Conservation (phyloP, 2,113 vertebrate species). For the Microtus richardsoni region DNA sequence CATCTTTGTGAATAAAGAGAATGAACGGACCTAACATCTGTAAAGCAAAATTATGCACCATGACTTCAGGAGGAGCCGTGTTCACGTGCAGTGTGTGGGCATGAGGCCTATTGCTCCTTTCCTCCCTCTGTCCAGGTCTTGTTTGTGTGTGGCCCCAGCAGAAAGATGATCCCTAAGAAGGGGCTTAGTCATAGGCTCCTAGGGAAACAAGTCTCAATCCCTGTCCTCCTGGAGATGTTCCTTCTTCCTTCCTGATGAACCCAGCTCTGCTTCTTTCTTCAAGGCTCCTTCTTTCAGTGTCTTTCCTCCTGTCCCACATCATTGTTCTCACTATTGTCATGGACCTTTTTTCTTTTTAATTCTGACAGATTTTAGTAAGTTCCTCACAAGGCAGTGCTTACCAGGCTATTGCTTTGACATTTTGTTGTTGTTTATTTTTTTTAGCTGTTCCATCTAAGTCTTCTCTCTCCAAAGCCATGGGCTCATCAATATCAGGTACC, state of each 20-base stretch:
- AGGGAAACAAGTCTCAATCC: not conserved
- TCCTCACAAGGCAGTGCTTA: not conserved
- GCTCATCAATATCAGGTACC: not conserved
- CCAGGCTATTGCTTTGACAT: not conserved
- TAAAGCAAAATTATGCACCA: not conserved
- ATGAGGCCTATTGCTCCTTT: no score
- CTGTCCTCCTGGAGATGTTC: not conserved
- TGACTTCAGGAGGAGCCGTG: not conserved
- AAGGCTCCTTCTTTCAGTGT: not conserved
- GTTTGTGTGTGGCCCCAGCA: not conserved
- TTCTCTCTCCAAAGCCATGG: not conserved
- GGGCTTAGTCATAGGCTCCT: not conserved
- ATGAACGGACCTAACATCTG: not conserved
- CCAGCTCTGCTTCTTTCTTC: not conserved
- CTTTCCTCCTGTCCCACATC: not conserved
- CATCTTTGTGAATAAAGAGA: not conserved
- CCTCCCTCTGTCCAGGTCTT: not conserved
- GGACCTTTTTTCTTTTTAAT: not conserved
- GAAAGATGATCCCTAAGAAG: not conserved
- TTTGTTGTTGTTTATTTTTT: not conserved
- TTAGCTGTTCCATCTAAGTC: not conserved
- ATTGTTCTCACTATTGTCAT: accelerated
- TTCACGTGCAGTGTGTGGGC: no score
- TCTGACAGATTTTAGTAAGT: not conserved
- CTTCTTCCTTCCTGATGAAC: not conserved